Base-by-base conservation (phyloP, 2,113 vertebrate genomes). In the Campylorhamphus procurvoides region DNA sequence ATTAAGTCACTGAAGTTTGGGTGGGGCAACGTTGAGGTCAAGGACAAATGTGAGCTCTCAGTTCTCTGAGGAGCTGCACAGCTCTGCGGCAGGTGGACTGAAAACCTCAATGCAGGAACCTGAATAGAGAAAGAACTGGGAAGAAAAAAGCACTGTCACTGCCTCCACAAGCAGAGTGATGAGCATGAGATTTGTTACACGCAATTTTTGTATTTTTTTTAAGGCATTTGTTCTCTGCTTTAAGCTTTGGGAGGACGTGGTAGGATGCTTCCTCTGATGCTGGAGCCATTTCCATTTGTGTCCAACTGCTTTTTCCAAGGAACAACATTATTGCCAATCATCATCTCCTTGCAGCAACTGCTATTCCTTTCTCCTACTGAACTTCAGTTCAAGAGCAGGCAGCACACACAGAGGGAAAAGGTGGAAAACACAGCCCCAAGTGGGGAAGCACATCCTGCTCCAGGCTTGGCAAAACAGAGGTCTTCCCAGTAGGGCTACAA, bases 81-180 rank as follows among this genome's bases (percentile, higher is more conserved):
- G 27, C 35, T 56, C 19, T 35, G 7, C 42, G n/a, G 27, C 47
- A 52, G 42, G 1, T 4, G 55, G 46, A 76, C 12, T 10, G 24
- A 76, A 83, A 80, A 33, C 9, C 22, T 59, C 20, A 2, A 0
- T 19, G 31, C 31, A 52, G 74, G n/a, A 80, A 27, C 40, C 11
- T 49, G 40, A 75, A 37, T 12, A 35, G 47, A 46, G 52, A 40
- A n/a, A 19, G 60, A 59, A 6, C 50, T 60, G 39, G 24, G 44
- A 58, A 18, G 37, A 16, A 64, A 74, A 44, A 16, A 10, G 22
- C 33, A 12, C 19, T 79, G n/a, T 20, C 40, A 35, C 52, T 75
- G 58, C 72, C 58, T 75, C 37, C 47, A 59, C 0, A 0, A 76
- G 58, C 29, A 66, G n/a, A 1, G 1, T 10, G n/a, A 40, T 12